A percentile compares a stretch with the other conserved stretches of the same genome.
These are phyloP conservation scores for Trachelus troglodyta DNA, from an alignment of 2,888 invertebrate species.

Conservation along the genomic window DNA sequence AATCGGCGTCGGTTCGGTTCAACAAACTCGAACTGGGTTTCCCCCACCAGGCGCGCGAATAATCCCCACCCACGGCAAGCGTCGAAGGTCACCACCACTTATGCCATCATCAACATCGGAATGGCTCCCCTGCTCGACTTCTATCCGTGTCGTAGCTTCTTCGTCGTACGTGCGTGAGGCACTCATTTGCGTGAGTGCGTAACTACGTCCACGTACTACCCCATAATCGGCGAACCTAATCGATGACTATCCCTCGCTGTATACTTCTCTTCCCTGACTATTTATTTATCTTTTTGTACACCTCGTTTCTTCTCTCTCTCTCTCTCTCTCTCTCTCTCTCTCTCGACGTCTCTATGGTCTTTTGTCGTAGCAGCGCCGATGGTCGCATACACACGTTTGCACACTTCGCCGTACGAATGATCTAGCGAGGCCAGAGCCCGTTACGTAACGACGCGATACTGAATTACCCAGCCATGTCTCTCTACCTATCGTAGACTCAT, in stretches of 20 bases:
- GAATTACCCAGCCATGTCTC: slow-evolving; percentile 39
- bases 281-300: slow-evolving; percentile 1
- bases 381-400: neutral
- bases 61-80: slow-evolving; percentile 27
- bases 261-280: slow-evolving; percentile 3
- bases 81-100: slow-evolving; percentile 59
- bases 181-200: neutral
- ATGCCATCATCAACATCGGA: neutral
- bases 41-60: slow-evolving; percentile 22
- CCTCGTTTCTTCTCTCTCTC: neutral
- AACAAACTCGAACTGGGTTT: slow-evolving; percentile 65
- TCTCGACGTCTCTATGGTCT: neutral
- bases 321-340: too few relatives aligned
- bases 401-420: neutral
- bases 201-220: neutral
- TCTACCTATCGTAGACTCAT: slow-evolving; percentile 7
- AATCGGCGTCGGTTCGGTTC: slow-evolving; percentile 61
- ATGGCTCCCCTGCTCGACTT: neutral
- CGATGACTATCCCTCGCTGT: neutral
- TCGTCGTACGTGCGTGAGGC: neutral
- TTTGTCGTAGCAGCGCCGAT: neutral
- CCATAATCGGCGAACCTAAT: neutral
- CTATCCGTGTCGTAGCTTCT: neutral
- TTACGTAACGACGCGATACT: slow-evolving; percentile 32
- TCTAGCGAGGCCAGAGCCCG: neutral